Base-by-base conservation (phyloP, 2,888 invertebrate species). In the Resseliella maxima region DNA sequence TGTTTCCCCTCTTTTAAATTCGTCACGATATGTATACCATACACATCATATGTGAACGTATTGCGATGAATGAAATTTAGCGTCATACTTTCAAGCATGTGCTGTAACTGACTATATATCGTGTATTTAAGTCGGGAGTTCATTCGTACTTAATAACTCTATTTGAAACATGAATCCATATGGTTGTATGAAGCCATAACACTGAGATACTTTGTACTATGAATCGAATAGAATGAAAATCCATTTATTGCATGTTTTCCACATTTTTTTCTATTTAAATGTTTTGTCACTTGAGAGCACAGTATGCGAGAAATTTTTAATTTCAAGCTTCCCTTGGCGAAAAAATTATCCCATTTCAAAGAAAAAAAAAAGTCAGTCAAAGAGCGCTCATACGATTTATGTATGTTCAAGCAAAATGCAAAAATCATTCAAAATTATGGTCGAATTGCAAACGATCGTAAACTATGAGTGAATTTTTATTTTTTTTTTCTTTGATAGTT, bases 301-400 rank as follows among this genome's bases (percentile, higher is more conserved):
- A 31, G 18, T 46, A 27, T 31, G 36, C 46, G 8, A 24, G 46
- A 8, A 31, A 45, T 27, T 85, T 45, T 46, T 85, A 85, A 85
- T 85, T 85, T 27, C 8, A 83, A 21, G 38, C 8, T 83, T 83
- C 38, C 38, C n/a, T 83, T 83, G n/a, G 83, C 83, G 83, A 83
- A 83, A 83, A 83, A 83, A 38, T 83, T 38, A 83, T 83, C 38
- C 83, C 83, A 83, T 83, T 83, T 36, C 6, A 83, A 38, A n/a
- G 18, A 50, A 50, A 50, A 50, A 2, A 8, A 18, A 50, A 36
- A 81, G 50, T 50, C 8, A 0, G 36, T 38, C 38, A 12, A n/a
- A n/a, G 24, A 3, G 38, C 83, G 72, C 72, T 27, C 12, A 64
- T 64, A 5, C 27, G 1, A 64, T 27, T 41, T n/a, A 41, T 18